These are phyloP conservation scores for Marcusenius ussheri DNA, from an alignment of 2,113 vertebrate genomes.

Conservation along the genomic window DNA sequence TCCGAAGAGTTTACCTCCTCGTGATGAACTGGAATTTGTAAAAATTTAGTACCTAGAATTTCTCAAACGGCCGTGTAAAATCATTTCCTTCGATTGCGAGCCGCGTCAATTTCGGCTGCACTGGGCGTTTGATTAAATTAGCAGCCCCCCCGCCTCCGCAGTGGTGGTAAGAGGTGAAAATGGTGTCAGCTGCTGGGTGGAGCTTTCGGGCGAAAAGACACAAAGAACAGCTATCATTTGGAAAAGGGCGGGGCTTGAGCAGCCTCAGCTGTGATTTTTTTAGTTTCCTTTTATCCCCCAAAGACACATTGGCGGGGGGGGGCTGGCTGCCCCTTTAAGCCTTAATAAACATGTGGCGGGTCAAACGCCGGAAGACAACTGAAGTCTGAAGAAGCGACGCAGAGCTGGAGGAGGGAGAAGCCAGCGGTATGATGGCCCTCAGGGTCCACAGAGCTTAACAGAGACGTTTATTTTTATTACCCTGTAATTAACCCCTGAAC, in stretches of 20 bases:
- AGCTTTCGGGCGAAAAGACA: too few relatives aligned
- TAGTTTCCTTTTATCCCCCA: neutral
- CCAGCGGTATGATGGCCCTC: slow-evolving; percentile 42
- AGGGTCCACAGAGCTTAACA: neutral
- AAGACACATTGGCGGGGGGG: neutral
- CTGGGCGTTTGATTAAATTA: neutral
- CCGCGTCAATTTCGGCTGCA: neutral
- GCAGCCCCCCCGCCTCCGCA: neutral
- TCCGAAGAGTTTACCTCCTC: neutral
- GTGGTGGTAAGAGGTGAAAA: neutral
- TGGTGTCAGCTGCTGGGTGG: neutral
- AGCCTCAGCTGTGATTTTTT: neutral
- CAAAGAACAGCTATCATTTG: neutral
- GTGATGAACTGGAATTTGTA: neutral
- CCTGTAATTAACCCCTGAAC: slow-evolving; percentile 16
- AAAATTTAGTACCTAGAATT: neutral
- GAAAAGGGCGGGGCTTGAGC: neutral
- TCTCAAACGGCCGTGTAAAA: neutral
- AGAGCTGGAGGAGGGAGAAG: slow-evolving; percentile 37
- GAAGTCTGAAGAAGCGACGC: slow-evolving; percentile 47
- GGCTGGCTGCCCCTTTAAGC: neutral
- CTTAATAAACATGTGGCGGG: slow-evolving; percentile 10
- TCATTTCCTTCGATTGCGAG: neutral
- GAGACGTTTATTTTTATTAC: slow-evolving; percentile 14
- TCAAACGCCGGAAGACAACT: slow-evolving; percentile 46